These are phyloP conservation scores for Drosophila algonquin DNA, from an alignment of 2,888 invertebrate genomes.

Conservation along the genomic window DNA sequence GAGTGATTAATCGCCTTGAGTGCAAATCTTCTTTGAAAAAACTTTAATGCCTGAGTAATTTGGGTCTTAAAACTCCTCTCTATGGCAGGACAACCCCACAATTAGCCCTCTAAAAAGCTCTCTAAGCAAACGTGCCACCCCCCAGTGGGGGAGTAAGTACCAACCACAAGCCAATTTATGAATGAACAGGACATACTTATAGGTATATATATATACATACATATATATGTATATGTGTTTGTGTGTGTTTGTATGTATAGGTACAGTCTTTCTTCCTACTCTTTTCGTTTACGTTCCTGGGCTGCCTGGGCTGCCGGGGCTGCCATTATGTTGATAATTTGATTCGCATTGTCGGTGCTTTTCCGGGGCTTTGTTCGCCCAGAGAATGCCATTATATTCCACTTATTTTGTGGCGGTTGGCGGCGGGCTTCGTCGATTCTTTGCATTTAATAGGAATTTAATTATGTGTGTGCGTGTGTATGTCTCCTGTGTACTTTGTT, in stretches of 20 bases:
- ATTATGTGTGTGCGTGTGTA: constrained; percentile 30
- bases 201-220: background rate
- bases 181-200: constrained; percentile 25
- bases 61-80: background rate
- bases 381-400: constrained; percentile 31
- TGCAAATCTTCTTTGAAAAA: background rate
- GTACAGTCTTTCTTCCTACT: background rate
- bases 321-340: constrained; percentile 50
- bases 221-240: background rate
- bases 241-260: background rate
- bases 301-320: background rate
- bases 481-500: constrained; percentile 1
- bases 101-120: constrained; percentile 36
- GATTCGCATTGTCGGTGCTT: constrained; percentile 38
- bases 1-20: background rate
- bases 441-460: constrained; percentile 41
- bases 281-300: no score
- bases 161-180: constrained; percentile 29
- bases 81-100: constrained; percentile 3
- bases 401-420: constrained; percentile 31
- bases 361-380: constrained; percentile 18
- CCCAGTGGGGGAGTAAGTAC: no score
- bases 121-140: constrained; percentile 6
- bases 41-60: background rate
- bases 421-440: constrained; percentile 21